Percentiles rank a stretch among this genome's conserved stretches.
Evolutionary conservation across 2,113 vertebrate genomes (phyloP).

Genomic region (Bostrychus sinensis): DNA sequence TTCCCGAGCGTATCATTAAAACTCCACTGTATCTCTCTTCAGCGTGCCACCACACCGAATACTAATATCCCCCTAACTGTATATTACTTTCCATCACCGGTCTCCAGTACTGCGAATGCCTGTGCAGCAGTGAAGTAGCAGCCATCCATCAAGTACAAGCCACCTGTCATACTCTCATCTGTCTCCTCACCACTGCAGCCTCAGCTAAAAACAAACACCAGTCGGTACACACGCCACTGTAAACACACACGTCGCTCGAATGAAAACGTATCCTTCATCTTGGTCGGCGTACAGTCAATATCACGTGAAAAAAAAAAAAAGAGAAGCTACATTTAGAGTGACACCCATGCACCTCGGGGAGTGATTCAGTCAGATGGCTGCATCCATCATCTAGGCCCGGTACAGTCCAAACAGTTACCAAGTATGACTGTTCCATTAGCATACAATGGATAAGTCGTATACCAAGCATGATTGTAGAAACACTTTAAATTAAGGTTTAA

Average conservation of each 20-base stretch:
- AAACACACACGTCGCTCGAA: constrained; percentile 18
- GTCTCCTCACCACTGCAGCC: constrained; percentile 39
- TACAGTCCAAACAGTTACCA: constrained; percentile 31
- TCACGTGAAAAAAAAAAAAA: constrained; percentile 20
- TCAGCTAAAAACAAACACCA: constrained; percentile 28
- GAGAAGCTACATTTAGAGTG: constrained; percentile 34
- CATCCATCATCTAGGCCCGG: constrained; percentile 53
- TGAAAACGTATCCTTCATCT: constrained; percentile 48
- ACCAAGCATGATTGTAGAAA: neutral
- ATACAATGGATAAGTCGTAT: constrained; percentile 11
- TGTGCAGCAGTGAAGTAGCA: constrained; percentile 31
- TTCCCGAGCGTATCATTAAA: constrained; percentile 48
- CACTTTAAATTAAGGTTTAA: too few species aligned
- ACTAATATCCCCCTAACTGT: constrained; percentile 11
- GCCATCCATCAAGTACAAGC: constrained; percentile 58
- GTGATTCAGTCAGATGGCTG: constrained; percentile 51
- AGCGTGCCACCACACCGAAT: constrained; percentile 25
- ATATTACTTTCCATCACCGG: constrained; percentile 17
- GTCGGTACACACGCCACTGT: neutral
- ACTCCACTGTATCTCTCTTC: constrained; percentile 36
- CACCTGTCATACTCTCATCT: constrained; percentile 52
- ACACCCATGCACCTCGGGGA: constrained; percentile 31
- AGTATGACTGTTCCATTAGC: constrained; percentile 30
- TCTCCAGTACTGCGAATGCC: constrained; percentile 5
- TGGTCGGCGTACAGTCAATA: constrained; percentile 14